Evolutionary conservation across 2,888 invertebrate genomes (phyloP), one percentile per base, ranked within the genome.

Genomic region (Priapulus caudatus): DNA sequence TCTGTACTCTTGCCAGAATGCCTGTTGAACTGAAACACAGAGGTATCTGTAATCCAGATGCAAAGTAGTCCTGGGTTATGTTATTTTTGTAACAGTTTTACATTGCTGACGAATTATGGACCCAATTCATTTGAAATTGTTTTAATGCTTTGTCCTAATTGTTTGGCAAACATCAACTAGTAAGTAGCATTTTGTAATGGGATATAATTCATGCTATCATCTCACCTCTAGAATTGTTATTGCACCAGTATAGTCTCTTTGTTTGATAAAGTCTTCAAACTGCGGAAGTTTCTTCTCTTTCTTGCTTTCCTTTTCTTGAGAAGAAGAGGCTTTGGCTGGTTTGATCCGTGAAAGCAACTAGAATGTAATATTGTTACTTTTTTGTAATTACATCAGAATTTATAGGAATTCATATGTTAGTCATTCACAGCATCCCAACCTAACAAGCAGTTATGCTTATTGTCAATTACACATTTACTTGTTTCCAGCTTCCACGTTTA

Each of bases 171-270:
- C n/a, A n/a, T n/a, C n/a, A n/a, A n/a, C n/a, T n/a, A n/a, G n/a
- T n/a, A n/a, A n/a, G n/a, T n/a, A n/a, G n/a, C n/a, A n/a, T n/a
- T n/a, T n/a, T n/a, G n/a, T n/a, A n/a, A n/a, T n/a, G n/a, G n/a
- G n/a, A n/a, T n/a, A n/a, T n/a, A n/a, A n/a, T n/a, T n/a, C n/a
- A n/a, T n/a, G n/a, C n/a, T n/a, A n/a, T n/a, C n/a, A n/a, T n/a
- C 21, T 52, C 59, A 90, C 92, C 78, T 95, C 93, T 3, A 97
- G 73, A 62, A 92, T 77, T 0, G 95, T 91, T 19, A 92, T 78
- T 0, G 92, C 93, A 4, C 97, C 98, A 0, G 86, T 84, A 68
- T 95, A 98, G 72, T 98, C 98, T 46, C 95, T 77, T 63, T 82
- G 83, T 20, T 82, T 72, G 18, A 98, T 74, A 67, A 89, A 95